Evolutionary conservation across 2,113 vertebrate species (phyloP), one percentile per base, ranked within the genome.

Genomic region (Onychostoma macrolepis): DNA sequence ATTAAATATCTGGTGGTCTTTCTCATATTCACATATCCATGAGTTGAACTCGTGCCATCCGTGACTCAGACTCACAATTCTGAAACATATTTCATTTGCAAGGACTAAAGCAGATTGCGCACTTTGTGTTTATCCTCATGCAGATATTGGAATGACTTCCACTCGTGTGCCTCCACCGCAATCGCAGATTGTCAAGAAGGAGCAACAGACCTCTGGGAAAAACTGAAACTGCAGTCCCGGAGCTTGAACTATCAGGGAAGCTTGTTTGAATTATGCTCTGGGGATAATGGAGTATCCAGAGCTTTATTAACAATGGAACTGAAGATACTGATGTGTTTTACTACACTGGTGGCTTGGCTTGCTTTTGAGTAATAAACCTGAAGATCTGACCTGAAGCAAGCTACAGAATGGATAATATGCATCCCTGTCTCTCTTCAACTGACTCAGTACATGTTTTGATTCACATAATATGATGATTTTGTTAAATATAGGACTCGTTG

Each of bases 71-170:
- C 50, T 53, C n/a, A 33, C 50, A 24, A 69, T 24, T 36, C 36
- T 75, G 26, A 75, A 69, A 74, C 26, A 33, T 26, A 33, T 74
- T 74, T 28, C 4, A 28, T 48, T 45, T n/a, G 10, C 19, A 53
- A 36, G 19, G 19, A 41, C 24, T 81, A 24, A 41, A 63, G 28
- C 36, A 81, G 56, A 80, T 17, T 81, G 78, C 38, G 38, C 33
- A 63, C 43, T 15, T 45, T 26, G 19, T 80, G 28, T 72, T 89
- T 85, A 6, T 80, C 26, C 67, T 45, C n/a, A 24, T 85, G 38
- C 94, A 97, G 96, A 91, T 97, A 97, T 93, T 97, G 96, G 96
- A 94, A 96, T 87, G 96, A 96, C 89, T 97, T 97, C 93, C 96
- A 97, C 90, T 94, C 94, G 87, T 97, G 96, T 92, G 96, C 96